Evolutionary conservation across 1,140 invertebrate genomes (phyloP), one percentile per base, ranked within the genome.

Genomic region (Diorhabda sublineata): DNA sequence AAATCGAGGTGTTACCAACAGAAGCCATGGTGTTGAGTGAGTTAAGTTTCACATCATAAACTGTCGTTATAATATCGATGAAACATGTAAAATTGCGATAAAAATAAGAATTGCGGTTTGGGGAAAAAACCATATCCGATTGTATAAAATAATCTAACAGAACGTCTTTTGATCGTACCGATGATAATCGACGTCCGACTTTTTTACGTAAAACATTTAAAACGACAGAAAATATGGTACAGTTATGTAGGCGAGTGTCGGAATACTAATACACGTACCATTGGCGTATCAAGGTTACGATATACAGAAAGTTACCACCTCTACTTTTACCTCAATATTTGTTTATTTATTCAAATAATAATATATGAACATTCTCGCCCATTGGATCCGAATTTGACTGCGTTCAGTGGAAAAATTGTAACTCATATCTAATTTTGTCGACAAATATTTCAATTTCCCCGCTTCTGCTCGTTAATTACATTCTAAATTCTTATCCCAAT

Each of bases 111-210:
- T n/a, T 52, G 47, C 47, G 47, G 47, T 52, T 52, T 52, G 47
- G 47, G 47, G 47, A 52, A 52, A 52, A 52, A 52, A 52, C 47
- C 47, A 52, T 52, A 52, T 52, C 47, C 47, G 47, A 52, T 52
- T n/a, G 6, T 52, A 52, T n/a, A 52, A 52, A 52, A n/a, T 52
- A 52, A 52, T 6, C 47, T 26, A 52, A 52, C 5, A 52, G 5
- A 52, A 52, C 47, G 47, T 52, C 47, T 52, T 52, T 2, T 8
- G 47, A 52, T 52, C 6, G 47, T 6, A 52, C 6, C 47, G 6
- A 6, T 8, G 47, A 52, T 52, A 52, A 52, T 6, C 47, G n/a
- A 6, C n/a, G 47, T 52, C 47, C n/a, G 47, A n/a, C n/a, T 26
- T 52, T 52, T 52, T 52, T 6, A 52, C 47, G 47, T n/a, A 52